These are phyloP conservation scores for Apamea sordens DNA, from an alignment of 2,888 invertebrate genomes.

Conservation along the genomic window DNA sequence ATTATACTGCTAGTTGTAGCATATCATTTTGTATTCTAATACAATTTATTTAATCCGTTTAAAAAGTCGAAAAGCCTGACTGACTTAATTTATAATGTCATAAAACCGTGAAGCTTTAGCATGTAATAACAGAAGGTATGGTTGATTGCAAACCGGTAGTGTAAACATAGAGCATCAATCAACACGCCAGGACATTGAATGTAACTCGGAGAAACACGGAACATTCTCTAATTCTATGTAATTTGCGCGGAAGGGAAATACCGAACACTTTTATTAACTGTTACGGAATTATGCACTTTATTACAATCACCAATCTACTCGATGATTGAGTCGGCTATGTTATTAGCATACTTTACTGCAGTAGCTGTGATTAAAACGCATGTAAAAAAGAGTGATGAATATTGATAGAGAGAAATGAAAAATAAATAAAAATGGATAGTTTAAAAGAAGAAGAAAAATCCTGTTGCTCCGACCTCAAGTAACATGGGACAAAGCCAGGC, in stretches of 20 bases:
- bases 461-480: neutral
- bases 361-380: neutral
- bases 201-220: slow-evolving; percentile 61
- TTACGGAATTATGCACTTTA: slow-evolving; percentile 36
- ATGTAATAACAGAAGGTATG: neutral
- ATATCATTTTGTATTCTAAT: no score
- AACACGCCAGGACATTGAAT: slow-evolving; percentile 58
- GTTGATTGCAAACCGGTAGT: slow-evolving; percentile 35
- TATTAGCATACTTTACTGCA: neutral
- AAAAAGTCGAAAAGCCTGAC: neutral
- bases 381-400: neutral
- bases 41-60: neutral
- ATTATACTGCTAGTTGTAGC: neutral
- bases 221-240: slow-evolving; percentile 54
- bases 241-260: slow-evolving; percentile 50
- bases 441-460: neutral
- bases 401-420: neutral
- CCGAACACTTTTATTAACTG: slow-evolving; percentile 27
- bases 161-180: slow-evolving; percentile 27
- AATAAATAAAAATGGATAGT: neutral
- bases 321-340: slow-evolving; percentile 1
- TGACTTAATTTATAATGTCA: slow-evolving; percentile 5
- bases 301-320: slow-evolving; percentile 1
- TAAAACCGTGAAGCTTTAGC: slow-evolving; percentile 6
- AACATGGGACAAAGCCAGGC: neutral